Conservation (phyloP, 2,113 vertebrate species). For the Rattus rattus region DNA sequence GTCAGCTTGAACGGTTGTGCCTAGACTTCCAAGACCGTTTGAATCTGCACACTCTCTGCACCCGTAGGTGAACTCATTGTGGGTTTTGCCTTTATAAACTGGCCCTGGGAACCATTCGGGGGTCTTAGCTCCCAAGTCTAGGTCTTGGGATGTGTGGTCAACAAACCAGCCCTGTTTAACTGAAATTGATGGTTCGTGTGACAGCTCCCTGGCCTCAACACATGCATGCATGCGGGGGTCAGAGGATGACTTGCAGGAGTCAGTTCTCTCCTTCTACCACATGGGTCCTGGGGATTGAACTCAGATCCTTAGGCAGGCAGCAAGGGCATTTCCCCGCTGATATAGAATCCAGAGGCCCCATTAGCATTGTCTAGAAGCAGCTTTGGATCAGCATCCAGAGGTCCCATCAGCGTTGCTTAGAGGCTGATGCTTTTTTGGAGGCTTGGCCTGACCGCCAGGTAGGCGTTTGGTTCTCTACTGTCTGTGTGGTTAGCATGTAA, state of each 20-base stretch:
- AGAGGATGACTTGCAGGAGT: background rate
- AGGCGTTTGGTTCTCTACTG: background rate
- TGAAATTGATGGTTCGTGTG: too few relatives aligned
- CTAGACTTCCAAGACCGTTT: too few relatives aligned
- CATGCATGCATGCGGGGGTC: background rate
- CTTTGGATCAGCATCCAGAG: background rate
- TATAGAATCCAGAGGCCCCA: background rate
- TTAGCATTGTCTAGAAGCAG: background rate
- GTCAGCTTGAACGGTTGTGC: too few relatives aligned
- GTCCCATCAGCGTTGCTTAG: background rate
- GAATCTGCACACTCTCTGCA: too few relatives aligned
- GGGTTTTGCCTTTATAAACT: too few relatives aligned
- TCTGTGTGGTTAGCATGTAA: background rate
- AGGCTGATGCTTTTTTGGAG: background rate
- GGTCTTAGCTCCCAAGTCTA: too few relatives aligned
- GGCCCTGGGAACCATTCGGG: too few relatives aligned
- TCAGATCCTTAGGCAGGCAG: background rate
- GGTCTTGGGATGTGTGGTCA: too few relatives aligned
- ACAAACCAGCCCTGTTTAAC: too few relatives aligned
- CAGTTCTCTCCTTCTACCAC: background rate
- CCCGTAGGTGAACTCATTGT: too few relatives aligned
- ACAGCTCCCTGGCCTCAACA: too few relatives aligned
- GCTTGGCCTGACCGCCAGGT: background rate
- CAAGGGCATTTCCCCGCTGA: background rate
- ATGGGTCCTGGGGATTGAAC: background rate